Evolutionary conservation across 2,113 vertebrate species (phyloP), one percentile per base, ranked within the genome.

Genomic region (Thomomys bottae): DNA sequence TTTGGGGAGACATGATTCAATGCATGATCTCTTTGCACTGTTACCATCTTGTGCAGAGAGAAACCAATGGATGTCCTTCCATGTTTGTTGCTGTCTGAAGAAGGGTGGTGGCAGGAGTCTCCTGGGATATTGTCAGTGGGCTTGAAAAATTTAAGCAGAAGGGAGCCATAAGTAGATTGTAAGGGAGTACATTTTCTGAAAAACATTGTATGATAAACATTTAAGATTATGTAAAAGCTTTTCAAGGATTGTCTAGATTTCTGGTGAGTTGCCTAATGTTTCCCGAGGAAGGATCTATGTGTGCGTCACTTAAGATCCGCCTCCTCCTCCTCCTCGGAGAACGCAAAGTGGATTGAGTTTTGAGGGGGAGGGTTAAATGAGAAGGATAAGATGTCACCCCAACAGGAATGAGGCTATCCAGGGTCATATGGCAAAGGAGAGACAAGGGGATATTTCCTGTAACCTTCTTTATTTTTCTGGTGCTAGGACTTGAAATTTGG

Each of bases 151-250:
- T n/a, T n/a, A n/a, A n/a, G n/a, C n/a, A n/a, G n/a, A n/a, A n/a
- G n/a, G 30, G 15, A 28, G 40, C 67, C 75, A 42, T 77, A 82
- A 92, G 32, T 8, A 61, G 38, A 61, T 63, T 71, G n/a, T 30
- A 75, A 54, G 57, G 36, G 49, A 90, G 40, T 32, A 70, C 88
- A 49, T 49, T 49, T 12, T 49, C 45, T 12, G 45, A 12, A 49
- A 49, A 49, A 49, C 42, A 21, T 59, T 64, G 54, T 72, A 40
- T 54, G 57, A 42, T 78, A 85, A 87, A 26, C 21, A 80, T n/a
- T 61, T 87, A 81, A 91, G 75, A 79, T 49, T 86, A 23, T 84
- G 45, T 26, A 76, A 76, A 66, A 84, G n/a, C 45, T 77, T 87
- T 26, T 42, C 80, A 79, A 71, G 93, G 81, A 57, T 67, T 67